Base-by-base conservation (phyloP, 1,140 invertebrate species). In the Tribolium madens region DNA sequence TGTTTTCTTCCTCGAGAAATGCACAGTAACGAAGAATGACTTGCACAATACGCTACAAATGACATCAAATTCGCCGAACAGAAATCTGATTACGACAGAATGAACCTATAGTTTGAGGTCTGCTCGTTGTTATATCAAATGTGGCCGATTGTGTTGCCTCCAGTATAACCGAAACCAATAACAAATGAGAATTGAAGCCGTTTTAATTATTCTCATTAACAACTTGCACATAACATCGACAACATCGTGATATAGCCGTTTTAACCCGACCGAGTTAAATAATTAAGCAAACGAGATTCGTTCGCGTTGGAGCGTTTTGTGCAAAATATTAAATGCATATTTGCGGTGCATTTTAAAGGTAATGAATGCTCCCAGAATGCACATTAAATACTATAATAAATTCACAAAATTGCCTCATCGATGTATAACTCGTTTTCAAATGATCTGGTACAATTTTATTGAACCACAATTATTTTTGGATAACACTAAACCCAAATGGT, bases 381-480 rank as follows among this genome's bases (percentile, higher is more conserved):
- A 64, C 57, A 14, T 14, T 31, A 64, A 64, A 13, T 31, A n/a
- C 14, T 31, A 12, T 33, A 64, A 64, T 64, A 64, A 64, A 64
- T 64, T 33, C 57, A 12, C 57, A 1, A 64, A 64, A 64, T 64
- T 64, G 57, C 57, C 57, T 64, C 57, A 64, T 64, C 57, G 57
- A 64, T 64, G 57, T 64, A 9, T 64, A 64, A 64, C 57, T 64
- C 57, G 57, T 64, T 64, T 64, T 33, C 57, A 33, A 64, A 64
- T 64, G 57, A 64, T 64, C 21, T 12, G 57, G 57, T 0, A 10
- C 57, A 12, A 64, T 64, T 64, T 64, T 64, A 64, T 64, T 64
- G 9, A 26, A 64, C 57, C 57, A 64, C 57, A 64, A 64, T 64
- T 64, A 64, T 64, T 64, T 64, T 64, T 64, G 57, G 57, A 64